These are phyloP conservation scores for Circaetus gallicus DNA, from an alignment of 2,113 vertebrate species.

Conservation along the genomic window DNA sequence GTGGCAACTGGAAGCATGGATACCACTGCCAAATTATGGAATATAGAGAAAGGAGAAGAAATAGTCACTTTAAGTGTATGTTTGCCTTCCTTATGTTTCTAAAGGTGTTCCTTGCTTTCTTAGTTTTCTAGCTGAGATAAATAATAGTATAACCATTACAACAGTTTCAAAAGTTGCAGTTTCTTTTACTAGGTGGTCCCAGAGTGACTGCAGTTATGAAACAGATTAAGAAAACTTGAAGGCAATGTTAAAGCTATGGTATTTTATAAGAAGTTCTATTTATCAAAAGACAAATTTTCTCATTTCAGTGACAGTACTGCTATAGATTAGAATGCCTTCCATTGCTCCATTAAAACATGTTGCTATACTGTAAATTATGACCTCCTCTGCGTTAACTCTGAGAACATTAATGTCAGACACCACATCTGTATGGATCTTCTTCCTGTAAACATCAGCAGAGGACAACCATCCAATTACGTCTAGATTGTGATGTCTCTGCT, in stretches of 20 bases:
- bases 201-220: background rate
- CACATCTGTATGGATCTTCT: background rate
- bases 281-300: background rate
- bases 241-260: background rate
- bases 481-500: background rate
- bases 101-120: background rate
- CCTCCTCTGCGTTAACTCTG: background rate
- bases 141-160: background rate
- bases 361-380: background rate
- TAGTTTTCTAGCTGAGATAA: background rate
- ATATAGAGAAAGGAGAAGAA: constrained; percentile 87
- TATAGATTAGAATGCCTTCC: background rate
- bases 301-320: background rate
- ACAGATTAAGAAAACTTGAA: background rate
- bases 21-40: constrained; percentile 86
- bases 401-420: background rate
- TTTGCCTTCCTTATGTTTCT: background rate
- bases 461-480: background rate
- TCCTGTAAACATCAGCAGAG: background rate
- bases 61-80: constrained; percentile 81
- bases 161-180: background rate
- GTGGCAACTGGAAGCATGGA: constrained; percentile 97
- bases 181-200: background rate
- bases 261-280: background rate
- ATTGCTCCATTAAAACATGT: background rate